These are phyloP conservation scores for Metellina segmentata DNA, from an alignment of 2,888 invertebrate genomes.

Conservation along the genomic window DNA sequence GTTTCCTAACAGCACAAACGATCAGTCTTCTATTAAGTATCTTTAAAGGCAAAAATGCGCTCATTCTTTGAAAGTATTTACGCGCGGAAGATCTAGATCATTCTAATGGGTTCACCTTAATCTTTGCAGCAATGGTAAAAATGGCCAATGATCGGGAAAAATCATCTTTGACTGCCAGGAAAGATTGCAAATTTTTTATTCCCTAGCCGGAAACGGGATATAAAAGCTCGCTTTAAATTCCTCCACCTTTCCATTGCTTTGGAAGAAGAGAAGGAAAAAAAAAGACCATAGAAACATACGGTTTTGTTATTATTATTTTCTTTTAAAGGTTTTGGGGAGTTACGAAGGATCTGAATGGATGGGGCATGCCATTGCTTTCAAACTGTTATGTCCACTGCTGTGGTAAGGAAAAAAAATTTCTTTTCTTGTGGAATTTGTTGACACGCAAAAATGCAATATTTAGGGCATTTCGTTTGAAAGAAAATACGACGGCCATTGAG, in stretches of 20 bases:
- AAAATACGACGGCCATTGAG: conserved; percentile 22
- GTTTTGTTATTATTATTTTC: background rate
- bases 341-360: background rate
- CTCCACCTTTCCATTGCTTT: conserved; percentile 19
- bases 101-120: background rate
- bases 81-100: background rate
- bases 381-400: conserved; percentile 6
- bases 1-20: no score
- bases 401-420: conserved; percentile 3
- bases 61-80: background rate
- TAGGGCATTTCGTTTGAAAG: conserved; percentile 5
- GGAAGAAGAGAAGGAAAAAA: conserved; percentile 23
- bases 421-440: conserved; percentile 5
- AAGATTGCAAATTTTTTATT: conserved; percentile 27
- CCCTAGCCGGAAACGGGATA: conserved; percentile 35
- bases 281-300: conserved; percentile 7
- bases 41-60: no score
- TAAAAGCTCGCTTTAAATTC: conserved; percentile 42
- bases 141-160: conserved; percentile 24
- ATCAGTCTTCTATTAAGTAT: no score
- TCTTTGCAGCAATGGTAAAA: conserved; percentile 31
- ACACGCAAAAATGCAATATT: conserved; percentile 33
- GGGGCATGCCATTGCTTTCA: conserved; percentile 19
- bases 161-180: background rate
- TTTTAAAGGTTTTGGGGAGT: conserved; percentile 20